phyloP scores from a whole-genome alignment of 2,888 invertebrate species.

The Melikaiella ostensackeni region DNA sequence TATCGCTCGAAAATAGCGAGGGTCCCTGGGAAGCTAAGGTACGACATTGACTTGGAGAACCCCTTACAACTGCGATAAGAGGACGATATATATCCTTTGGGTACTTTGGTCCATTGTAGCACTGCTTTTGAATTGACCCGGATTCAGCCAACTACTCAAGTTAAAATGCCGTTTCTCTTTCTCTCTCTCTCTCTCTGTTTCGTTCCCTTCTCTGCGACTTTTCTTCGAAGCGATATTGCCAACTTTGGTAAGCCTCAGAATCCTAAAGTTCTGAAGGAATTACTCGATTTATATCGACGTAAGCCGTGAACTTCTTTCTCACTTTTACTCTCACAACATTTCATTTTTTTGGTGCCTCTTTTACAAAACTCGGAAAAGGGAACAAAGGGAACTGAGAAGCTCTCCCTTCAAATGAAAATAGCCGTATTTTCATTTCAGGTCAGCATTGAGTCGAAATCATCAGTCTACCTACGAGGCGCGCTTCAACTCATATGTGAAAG shows the following conservation, averaged over 20 bases:
- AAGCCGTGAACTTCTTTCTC: conserved; percentile 61
- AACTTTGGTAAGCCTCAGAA: conserved; percentile 60
- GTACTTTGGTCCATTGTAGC: conserved; percentile 44
- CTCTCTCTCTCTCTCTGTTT: conserved; percentile 47
- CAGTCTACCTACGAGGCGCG: no score
- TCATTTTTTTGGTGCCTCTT: conserved; percentile 44
- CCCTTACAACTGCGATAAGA: neutral
- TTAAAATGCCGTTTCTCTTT: conserved; percentile 51
- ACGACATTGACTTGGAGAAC: conserved; percentile 1
- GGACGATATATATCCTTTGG: neutral
- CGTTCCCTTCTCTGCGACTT: conserved; percentile 48
- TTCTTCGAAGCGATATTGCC: conserved; percentile 54
- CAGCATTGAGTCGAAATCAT: no score
- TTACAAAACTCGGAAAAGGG: neutral
- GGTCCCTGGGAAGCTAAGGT: neutral
- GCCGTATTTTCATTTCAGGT: no score
- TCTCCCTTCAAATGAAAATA: no score
- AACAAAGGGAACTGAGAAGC: no score
- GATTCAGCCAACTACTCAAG: conserved; percentile 56
- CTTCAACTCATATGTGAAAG: no score
- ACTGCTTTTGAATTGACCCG: conserved; percentile 57
- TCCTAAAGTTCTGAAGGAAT: conserved; percentile 52
- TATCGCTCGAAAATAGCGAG: neutral
- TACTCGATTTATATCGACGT: conserved; percentile 60
- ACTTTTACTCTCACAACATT: conserved; percentile 63